Evolutionary conservation across 2,113 vertebrate genomes (phyloP), one percentile per base, ranked within the genome.

Genomic region (Ginglymostoma cirratum): DNA sequence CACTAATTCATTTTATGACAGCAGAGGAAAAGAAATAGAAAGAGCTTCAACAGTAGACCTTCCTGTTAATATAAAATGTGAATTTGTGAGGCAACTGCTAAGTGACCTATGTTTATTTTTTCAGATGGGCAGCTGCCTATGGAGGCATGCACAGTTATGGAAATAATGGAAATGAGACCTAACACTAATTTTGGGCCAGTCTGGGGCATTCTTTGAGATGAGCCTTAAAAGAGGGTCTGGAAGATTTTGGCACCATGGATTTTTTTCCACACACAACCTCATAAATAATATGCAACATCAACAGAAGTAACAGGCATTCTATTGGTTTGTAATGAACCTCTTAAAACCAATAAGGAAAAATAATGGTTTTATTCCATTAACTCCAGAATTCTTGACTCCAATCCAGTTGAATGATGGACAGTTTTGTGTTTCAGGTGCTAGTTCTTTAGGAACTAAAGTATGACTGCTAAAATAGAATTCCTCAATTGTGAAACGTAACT

Each of bases 401-500:
- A 24, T 69, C 10, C n/a, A 45, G n/a, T 38, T 45, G 66, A 42
- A 94, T 94, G 65, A 94, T 45, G 23, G 24, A 14, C 45, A 95
- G 38, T 19, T 72, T 95, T 27, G 23, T 76, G 42, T 95, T 95
- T 52, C 42, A 45, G 94, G 52, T 95, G 42, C 23, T 19, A 76
- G 30, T 61, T 34, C 69, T 72, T 72, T 72, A 70, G 42, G 24
- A 14, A 72, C 45, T 76, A 72, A 52, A 45, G 38, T 76, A 72
- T 52, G 7, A 21, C 14, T 95, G 69, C 45, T 45, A 48, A 95
- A 72, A 95, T 42, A 52, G 23, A 24, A 34, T 72, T 12, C 42
- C 45, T 95, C 45, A 95, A 30, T 72, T 95, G 67, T 95, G 42
- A 52, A 95, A 95, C 72, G 69, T 52, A 95, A 95, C 45, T 69